Evolutionary conservation across 2,113 vertebrate genomes (phyloP), one percentile per base, ranked within the genome.

Genomic region (Theristicus caerulescens): DNA sequence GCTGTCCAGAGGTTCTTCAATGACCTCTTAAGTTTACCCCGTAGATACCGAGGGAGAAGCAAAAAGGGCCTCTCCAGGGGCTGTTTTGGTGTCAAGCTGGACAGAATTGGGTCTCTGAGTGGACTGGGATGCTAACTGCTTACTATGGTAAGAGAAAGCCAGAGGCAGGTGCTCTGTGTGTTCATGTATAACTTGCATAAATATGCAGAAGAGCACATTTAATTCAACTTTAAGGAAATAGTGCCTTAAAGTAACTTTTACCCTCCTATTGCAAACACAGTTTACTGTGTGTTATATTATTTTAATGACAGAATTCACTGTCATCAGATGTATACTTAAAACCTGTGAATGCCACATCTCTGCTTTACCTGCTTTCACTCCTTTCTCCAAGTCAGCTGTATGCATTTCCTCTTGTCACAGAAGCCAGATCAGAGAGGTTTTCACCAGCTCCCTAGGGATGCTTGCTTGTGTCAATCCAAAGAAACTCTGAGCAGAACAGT

Each of bases 71-170:
- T 93, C 8, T 29, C 94, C 32, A 90, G 95, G 58, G 94, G 98
- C n/a, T 98, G 98, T 40, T 98, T 98, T 61, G 98, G 98, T 7
- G 95, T 96, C 66, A 98, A 84, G 69, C 69, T 98, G 44, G 98
- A 98, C 82, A 97, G 97, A 64, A 98, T 98, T 31, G 98, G 97
- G 22, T 91, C 98, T 19, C 88, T 98, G 76, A 98, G 98, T 17
- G 94, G 97, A 32, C 51, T 98, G 44, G 97, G 97, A 21, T 98
- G 98, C 74, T 98, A 55, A 97, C 21, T 66, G 65, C 54, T 85
- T 11, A 1, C 38, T 10, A 9, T 2, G 95, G 94, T 94, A 93
- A 95, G 97, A 67, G 49, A 94, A 81, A 91, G 36, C 3, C 32
- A 74, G 61, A 13, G 49, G 34, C 27, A 80, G n/a, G 7, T 51